phyloP scores from a whole-genome alignment of 2,113 vertebrate species.

The Synodontis membranacea region DNA sequence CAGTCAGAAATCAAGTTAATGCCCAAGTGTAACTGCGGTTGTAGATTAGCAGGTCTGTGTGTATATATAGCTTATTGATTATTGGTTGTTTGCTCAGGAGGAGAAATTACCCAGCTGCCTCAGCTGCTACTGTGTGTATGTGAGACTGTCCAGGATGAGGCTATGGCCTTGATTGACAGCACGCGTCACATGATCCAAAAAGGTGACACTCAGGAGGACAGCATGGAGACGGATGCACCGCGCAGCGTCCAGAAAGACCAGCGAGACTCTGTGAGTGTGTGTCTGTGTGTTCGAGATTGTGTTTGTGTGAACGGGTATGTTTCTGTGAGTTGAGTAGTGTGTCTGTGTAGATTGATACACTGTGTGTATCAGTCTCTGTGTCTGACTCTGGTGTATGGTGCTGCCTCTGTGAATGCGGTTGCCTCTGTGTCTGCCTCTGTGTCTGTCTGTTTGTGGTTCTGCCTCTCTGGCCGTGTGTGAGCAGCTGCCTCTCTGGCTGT shows the following conservation, averaged over 20 bases:
- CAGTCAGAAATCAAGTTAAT: background rate
- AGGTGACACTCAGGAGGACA: constrained; percentile 77
- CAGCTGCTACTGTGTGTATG: constrained; percentile 91
- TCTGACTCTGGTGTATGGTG: background rate
- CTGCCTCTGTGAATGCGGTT: background rate
- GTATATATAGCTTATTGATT: background rate
- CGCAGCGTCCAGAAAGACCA: constrained; percentile 86
- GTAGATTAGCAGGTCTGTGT: background rate
- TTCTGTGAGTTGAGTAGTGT: background rate
- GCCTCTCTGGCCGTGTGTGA: background rate
- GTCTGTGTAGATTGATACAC: background rate
- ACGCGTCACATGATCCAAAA: constrained; percentile 78
- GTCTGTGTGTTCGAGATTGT: accelerated
- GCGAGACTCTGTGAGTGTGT: constrained; percentile 83
- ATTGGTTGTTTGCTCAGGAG: constrained; percentile 68
- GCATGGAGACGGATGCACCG: constrained; percentile 92
- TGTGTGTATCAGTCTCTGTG: background rate
- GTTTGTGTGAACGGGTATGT: background rate
- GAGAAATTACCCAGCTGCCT: constrained; percentile 89
- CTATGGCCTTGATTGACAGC: constrained; percentile 83
- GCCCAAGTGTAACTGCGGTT: background rate
- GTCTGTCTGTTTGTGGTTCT: background rate
- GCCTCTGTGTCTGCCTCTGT: background rate
- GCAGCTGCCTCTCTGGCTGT: background rate
- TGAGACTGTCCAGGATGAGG: constrained; percentile 90